Evolutionary conservation across 2,888 invertebrate species (phyloP).

Genomic region (Spisula solida): DNA sequence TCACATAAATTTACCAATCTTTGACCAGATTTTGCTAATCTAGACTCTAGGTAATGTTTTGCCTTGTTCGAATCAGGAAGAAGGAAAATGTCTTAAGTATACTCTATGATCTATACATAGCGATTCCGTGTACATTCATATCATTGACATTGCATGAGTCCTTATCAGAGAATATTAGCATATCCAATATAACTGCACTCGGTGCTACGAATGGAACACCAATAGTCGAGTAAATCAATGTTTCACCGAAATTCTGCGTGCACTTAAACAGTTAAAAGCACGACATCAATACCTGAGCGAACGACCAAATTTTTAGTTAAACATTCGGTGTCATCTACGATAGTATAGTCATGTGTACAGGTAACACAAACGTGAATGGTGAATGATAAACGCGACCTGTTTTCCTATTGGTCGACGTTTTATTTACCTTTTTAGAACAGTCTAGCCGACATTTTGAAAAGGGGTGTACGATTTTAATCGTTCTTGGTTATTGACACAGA

Average conservation of each 20-base stretch:
- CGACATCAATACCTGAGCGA: not conserved
- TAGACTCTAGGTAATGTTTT: too few relatives aligned
- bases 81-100: not conserved
- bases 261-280: not conserved
- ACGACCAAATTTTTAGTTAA: not conserved
- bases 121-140: too few relatives aligned
- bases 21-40: too few relatives aligned
- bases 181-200: not conserved
- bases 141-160: too few relatives aligned
- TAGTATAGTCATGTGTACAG: not conserved
- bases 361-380: constrained; percentile 29
- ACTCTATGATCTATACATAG: not conserved
- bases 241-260: not conserved
- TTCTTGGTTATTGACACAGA: not conserved
- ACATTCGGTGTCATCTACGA: not conserved
- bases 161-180: too few relatives aligned
- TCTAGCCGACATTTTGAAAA: constrained; percentile 15
- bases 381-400: constrained; percentile 24
- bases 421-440: constrained; percentile 51
- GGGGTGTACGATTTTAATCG: not conserved
- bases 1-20: too few relatives aligned
- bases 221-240: not conserved
- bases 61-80: not conserved
- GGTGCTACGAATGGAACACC: not conserved
- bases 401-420: constrained; percentile 46